A percentile compares a stretch with the other conserved stretches of the same genome.
Conservation (phyloP, 2,888 invertebrate species). For the Liopterus haemorrhoidalis region DNA sequence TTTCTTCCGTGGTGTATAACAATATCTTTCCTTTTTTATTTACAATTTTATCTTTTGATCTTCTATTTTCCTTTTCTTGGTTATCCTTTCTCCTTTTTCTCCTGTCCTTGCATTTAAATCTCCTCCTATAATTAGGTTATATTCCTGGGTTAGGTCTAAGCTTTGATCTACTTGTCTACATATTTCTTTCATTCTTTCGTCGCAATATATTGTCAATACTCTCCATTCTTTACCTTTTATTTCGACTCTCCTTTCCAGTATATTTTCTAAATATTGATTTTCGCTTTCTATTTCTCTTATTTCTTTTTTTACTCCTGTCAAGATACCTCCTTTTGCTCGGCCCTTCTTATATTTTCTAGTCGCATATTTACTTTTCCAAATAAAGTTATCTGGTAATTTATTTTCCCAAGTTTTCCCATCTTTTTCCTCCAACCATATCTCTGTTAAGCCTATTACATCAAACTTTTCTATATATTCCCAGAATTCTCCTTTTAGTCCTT, state of each 20-base stretch:
- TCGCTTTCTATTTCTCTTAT: slow-evolving; percentile 6
- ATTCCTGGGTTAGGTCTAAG: background rate
- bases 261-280: no score
- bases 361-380: slow-evolving; percentile 6
- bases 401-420: slow-evolving; percentile 11
- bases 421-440: slow-evolving; percentile 19
- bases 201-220: slow-evolving; percentile 8
- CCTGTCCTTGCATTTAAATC: slow-evolving; percentile 16
- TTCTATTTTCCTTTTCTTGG: slow-evolving; percentile 4
- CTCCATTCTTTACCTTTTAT: slow-evolving; percentile 4
- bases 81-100: background rate
- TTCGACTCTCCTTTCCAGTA: background rate
- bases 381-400: slow-evolving; percentile 6
- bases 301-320: slow-evolving; percentile 16
- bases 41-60: slow-evolving; percentile 14
- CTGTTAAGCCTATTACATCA: slow-evolving; percentile 17
- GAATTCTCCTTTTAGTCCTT: slow-evolving; percentile 11
- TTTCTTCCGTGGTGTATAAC: background rate
- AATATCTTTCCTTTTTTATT: slow-evolving; percentile 10
- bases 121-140: slow-evolving; percentile 16
- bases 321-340: slow-evolving; percentile 12
- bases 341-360: slow-evolving; percentile 7
- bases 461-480: slow-evolving; percentile 13
- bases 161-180: background rate
- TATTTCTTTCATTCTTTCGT: slow-evolving; percentile 7